These are phyloP conservation scores for Platyrinchus mystaceus DNA, from an alignment of 2,797 vertebrate genomes.

Conservation along the genomic window DNA sequence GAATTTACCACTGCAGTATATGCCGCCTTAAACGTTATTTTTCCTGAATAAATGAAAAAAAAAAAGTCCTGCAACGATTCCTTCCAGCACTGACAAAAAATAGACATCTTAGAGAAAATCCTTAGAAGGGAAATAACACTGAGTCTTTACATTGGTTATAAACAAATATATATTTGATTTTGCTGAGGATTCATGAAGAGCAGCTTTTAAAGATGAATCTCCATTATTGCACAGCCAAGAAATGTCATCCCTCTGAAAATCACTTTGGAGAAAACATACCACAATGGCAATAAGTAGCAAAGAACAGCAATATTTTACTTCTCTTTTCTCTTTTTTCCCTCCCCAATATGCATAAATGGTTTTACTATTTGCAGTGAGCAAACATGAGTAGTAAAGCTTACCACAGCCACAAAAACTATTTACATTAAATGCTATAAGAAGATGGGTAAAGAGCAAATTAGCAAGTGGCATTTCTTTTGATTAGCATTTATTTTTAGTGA, in stretches of 20 bases:
- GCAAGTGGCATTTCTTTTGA: background rate
- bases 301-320: background rate
- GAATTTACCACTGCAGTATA: background rate
- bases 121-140: background rate
- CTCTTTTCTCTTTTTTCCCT: fast-evolving
- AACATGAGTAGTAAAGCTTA: background rate
- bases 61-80: background rate
- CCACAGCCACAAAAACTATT: background rate
- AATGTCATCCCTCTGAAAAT: background rate
- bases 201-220: background rate
- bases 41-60: background rate
- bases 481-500: background rate
- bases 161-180: background rate
- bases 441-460: background rate
- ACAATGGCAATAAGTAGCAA: background rate
- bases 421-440: background rate
- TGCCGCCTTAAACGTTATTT: background rate
- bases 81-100: background rate
- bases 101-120: background rate
- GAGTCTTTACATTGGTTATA: background rate
- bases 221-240: background rate
- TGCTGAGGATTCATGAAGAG: background rate
- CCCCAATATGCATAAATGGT: background rate
- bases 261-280: background rate
- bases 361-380: background rate